Percentiles rank a stretch among this genome's conserved stretches.
These are phyloP conservation scores for Hestina assimilis DNA, from an alignment of 1,140 invertebrate genomes.

Conservation along the genomic window DNA sequence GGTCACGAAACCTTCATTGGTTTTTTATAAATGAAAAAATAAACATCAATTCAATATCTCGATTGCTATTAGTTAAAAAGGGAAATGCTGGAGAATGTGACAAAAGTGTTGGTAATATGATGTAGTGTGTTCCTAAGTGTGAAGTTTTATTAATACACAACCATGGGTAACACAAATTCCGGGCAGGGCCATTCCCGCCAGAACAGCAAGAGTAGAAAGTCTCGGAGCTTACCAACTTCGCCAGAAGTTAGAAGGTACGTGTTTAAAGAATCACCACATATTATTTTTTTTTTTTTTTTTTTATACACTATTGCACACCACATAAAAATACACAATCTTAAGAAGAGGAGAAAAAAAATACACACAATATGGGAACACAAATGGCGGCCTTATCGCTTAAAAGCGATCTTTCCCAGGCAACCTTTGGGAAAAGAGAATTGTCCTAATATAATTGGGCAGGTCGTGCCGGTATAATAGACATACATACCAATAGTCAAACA, in stretches of 20 bases:
- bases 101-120: background rate
- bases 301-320: too few relatives aligned
- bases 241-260: conserved; percentile 75
- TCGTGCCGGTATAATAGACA: too few relatives aligned
- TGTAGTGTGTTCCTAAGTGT: conserved; percentile 3
- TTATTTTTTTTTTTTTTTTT: background rate
- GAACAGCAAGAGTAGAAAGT: conserved; percentile 66
- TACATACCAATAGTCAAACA: too few relatives aligned
- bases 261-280: background rate
- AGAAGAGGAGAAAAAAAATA: too few relatives aligned
- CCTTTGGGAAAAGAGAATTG: too few relatives aligned
- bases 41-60: conserved; percentile 12
- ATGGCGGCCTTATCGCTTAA: too few relatives aligned
- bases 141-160: conserved; percentile 23
- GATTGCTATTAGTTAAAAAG: background rate
- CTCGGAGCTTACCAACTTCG: conserved; percentile 71
- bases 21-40: conserved; percentile 10
- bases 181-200: conserved; percentile 56
- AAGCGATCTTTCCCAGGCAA: too few relatives aligned
- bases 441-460: too few relatives aligned
- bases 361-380: too few relatives aligned
- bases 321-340: too few relatives aligned
- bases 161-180: conserved; percentile 73
- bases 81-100: background rate
- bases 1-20: background rate